Conservation (phyloP, 2,113 vertebrate species). For the Lamprologus lemairii region DNA sequence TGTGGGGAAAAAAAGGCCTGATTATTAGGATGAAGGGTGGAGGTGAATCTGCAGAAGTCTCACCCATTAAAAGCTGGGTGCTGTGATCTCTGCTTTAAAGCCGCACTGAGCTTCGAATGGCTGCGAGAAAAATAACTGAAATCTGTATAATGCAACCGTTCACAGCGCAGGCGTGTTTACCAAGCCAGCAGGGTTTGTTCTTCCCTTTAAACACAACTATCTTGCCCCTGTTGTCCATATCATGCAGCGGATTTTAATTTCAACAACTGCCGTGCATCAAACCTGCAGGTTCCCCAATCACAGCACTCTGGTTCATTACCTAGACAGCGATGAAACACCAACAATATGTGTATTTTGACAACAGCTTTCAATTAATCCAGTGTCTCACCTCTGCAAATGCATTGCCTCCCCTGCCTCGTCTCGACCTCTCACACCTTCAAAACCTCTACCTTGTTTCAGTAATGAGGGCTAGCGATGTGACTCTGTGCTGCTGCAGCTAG, state of each 20-base stretch:
- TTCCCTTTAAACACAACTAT: background rate
- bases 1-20: background rate
- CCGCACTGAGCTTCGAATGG: background rate
- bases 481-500: background rate
- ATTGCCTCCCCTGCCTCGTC: background rate
- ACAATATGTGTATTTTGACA: background rate
- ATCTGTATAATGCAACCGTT: background rate
- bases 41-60: background rate
- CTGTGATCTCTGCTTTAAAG: background rate
- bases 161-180: background rate
- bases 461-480: slow-evolving; percentile 43
- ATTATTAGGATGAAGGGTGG: background rate
- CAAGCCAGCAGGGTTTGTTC: background rate
- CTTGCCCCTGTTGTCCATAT: background rate
- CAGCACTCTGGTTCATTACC: background rate
- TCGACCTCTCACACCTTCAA: background rate
- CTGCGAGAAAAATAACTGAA: background rate
- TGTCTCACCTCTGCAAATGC: background rate
- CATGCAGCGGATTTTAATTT: background rate
- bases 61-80: background rate
- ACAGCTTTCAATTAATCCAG: background rate
- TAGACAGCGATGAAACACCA: background rate
- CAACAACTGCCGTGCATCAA: background rate
- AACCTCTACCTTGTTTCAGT: slow-evolving; percentile 25
- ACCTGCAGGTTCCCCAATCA: background rate